Percentiles rank a stretch among this genome's conserved stretches.
These are phyloP conservation scores for Hycleus phaleratus DNA, from an alignment of 1,140 invertebrate species.

Conservation along the genomic window DNA sequence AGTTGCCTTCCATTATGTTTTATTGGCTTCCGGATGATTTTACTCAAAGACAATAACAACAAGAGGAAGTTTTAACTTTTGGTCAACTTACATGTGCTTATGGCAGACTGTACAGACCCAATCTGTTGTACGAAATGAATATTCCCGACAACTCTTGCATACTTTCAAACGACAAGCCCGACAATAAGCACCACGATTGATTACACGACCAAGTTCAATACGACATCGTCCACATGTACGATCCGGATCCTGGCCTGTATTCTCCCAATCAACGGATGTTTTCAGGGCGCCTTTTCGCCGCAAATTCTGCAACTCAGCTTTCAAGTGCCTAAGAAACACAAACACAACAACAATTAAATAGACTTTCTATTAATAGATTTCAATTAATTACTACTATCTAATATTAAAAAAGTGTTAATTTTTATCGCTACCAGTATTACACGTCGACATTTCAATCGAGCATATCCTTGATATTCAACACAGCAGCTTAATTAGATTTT, in stretches of 20 bases:
- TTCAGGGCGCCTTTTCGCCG: constrained; percentile 50
- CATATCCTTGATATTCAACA: no score
- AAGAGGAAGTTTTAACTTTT: neutral
- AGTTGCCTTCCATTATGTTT: no score
- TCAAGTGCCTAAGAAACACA: constrained; percentile 49
- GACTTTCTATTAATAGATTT: no score
- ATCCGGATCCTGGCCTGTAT: constrained; percentile 42
- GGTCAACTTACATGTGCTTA: constrained; percentile 63
- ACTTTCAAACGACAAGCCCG: constrained; percentile 60
- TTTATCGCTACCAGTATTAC: no score
- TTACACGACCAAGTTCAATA: constrained; percentile 61
- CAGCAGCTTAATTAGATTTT: no score
- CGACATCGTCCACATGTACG: constrained; percentile 62
- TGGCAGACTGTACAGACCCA: constrained; percentile 70
- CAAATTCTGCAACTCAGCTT: constrained; percentile 53
- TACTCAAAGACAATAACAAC: no score
- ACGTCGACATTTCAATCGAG: no score
- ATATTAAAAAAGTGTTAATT: no score
- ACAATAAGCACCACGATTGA: constrained; percentile 66
- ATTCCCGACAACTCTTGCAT: constrained; percentile 65
- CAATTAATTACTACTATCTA: no score
- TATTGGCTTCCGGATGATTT: no score
- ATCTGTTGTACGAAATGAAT: constrained; percentile 49
- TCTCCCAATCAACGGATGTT: constrained; percentile 39
- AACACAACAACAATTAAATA: neutral